Percentiles rank a stretch among this genome's conserved stretches.
Conservation (phyloP, 2,888 invertebrate genomes). For the Clistopyga incitator region DNA sequence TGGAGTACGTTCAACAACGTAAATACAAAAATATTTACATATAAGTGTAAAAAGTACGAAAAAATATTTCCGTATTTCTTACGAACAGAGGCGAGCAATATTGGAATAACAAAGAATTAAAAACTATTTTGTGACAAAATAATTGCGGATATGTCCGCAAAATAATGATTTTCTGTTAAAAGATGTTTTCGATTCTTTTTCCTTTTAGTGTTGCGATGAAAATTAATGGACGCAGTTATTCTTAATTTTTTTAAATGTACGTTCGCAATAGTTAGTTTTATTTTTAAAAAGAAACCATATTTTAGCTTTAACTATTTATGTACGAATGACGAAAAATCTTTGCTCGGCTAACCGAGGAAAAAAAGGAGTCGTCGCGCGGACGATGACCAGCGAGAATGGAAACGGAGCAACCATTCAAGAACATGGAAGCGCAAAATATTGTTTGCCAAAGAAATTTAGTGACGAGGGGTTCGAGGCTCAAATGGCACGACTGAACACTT, state of each 20-base stretch:
- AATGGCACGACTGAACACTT: conserved; percentile 27
- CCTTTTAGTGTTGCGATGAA: not conserved
- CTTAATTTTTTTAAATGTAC: not conserved
- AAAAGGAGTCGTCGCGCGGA: conserved; percentile 12
- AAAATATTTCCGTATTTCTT: not conserved
- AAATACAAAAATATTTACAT: not conserved
- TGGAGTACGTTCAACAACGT: not conserved
- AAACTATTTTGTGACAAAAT: too few relatives aligned
- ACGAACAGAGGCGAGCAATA: not conserved
- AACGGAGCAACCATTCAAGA: conserved; percentile 38
- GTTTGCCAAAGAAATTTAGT: conserved; percentile 69
- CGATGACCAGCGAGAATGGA: conserved; percentile 31
- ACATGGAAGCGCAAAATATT: conserved; percentile 46
- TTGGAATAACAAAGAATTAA: too few relatives aligned
- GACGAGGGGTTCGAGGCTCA: conserved; percentile 38
- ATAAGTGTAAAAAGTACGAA: not conserved
- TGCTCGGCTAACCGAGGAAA: conserved; percentile 12
- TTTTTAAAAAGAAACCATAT: not conserved
- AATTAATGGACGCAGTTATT: conserved; percentile 2
- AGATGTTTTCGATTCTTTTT: too few relatives aligned
- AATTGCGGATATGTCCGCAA: too few relatives aligned
- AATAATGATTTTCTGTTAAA: too few relatives aligned
- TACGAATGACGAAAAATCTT: conserved; percentile 23
- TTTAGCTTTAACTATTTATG: conserved; percentile 60
- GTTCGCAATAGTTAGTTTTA: not conserved